Base-by-base conservation (phyloP, 2,797 vertebrate genomes). In the Chloroceryle inda region DNA sequence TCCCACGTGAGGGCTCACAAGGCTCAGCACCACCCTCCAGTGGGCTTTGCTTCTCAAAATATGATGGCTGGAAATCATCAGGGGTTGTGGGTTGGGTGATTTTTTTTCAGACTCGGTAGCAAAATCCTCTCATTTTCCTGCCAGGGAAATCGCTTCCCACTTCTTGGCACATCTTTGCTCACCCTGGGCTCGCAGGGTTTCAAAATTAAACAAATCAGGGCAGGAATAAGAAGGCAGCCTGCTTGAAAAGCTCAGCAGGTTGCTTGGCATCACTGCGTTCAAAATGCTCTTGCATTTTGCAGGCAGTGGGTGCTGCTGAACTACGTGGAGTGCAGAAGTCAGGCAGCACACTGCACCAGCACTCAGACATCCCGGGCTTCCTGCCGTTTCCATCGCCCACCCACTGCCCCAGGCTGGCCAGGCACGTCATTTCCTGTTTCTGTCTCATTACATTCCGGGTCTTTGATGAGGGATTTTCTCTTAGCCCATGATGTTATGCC, bases 211-310 rank as follows among this genome's bases (percentile, higher is more conserved):
- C 15, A 89, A 80, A 83, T 33, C 37, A 62, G 45, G n/a, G 19
- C 52, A 92, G n/a, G 38, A 49, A 38, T 78, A 71, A 74, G 45
- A 68, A 76, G 37, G 0, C 2, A 64, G 31, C 3, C 55, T 59
- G 31, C 59, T 31, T 2, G 1, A 42, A 75, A 78, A 85, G n/a
- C 20, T 72, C 56, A 37, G 31, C 1, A 3, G 31, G 20, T 33
- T 24, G 33, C 6, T 61, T 2, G 2, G 52, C 1, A 0, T 53
- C 3, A 0, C n/a, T 17, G 40, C 0, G 0, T 35, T 66, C n/a
- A 74, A 76, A 89, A 61, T 5, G 7, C 22, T 81, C 33, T 56
- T 53, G 52, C 29, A 15, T 35, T 79, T 45, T 45, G 29, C 59
- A 64, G 55, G 72, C 2, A 3, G 45, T 24, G 61, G 26, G 27